These are phyloP conservation scores for Pollicipes pollicipes DNA, from an alignment of 1,140 invertebrate genomes.

Conservation along the genomic window DNA sequence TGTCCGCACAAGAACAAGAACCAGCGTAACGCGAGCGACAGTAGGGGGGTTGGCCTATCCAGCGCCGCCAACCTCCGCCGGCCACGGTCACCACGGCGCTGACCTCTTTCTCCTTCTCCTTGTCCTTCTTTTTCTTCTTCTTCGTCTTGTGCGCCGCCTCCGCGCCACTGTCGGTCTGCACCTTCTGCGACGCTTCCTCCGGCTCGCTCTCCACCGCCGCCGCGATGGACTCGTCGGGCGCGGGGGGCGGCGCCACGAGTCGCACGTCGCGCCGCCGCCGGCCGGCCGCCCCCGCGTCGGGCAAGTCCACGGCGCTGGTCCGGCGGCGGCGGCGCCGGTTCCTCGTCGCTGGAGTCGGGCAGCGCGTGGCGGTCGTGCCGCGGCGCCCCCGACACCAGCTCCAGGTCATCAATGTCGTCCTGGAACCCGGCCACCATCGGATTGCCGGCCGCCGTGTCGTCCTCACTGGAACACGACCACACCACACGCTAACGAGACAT, in stretches of 20 bases:
- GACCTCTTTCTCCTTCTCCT: slow-evolving; percentile 29
- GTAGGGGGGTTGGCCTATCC: too few species aligned
- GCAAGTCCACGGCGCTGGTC: neutral
- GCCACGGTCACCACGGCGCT: too few species aligned
- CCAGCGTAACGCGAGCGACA: too few species aligned
- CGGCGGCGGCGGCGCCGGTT: neutral
- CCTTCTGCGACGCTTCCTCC: slow-evolving; percentile 14
- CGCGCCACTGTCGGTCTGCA: slow-evolving; percentile 18
- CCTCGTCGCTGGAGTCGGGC: slow-evolving; percentile 6
- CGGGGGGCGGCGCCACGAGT: neutral
- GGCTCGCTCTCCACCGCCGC: slow-evolving; percentile 10
- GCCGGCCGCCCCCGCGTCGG: slow-evolving; percentile 7
- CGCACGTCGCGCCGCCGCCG: neutral
- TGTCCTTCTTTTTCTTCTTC: slow-evolving; percentile 23
- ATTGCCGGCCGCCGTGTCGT: slow-evolving; percentile 46
- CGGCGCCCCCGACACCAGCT: slow-evolving; percentile 21
- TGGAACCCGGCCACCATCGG: slow-evolving; percentile 70
- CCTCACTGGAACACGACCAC: slow-evolving; percentile 25
- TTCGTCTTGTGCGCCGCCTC: slow-evolving; percentile 28
- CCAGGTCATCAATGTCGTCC: slow-evolving; percentile 63
- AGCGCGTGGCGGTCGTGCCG: slow-evolving; percentile 4
- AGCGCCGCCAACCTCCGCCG: too few species aligned
- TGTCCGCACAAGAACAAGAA: too few species aligned
- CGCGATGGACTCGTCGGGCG: slow-evolving; percentile 9
- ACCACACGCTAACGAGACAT: too few species aligned